Evolutionary conservation across 2,113 vertebrate species (phyloP).

Genomic region (Misgurnus anguillicaudatus): DNA sequence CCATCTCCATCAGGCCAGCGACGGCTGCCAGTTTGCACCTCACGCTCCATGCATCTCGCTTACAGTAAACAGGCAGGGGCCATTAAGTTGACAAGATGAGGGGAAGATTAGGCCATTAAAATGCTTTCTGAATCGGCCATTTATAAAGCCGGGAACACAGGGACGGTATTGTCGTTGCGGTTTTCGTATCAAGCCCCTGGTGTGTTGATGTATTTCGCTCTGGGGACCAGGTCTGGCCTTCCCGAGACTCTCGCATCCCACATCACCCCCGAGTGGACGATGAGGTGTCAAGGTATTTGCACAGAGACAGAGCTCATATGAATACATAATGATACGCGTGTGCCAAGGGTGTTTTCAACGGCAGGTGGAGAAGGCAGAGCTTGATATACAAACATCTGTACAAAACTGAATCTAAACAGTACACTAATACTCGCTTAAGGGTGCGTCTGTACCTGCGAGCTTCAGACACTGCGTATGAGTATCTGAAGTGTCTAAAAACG

Average conservation of each 20-base stretch:
- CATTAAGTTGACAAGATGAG: constrained; percentile 54
- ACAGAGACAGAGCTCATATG: constrained; percentile 19
- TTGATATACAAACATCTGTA: no score
- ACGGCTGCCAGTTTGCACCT: constrained; percentile 45
- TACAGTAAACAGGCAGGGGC: constrained; percentile 55
- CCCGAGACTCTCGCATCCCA: constrained; percentile 10
- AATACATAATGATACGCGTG: constrained; percentile 29
- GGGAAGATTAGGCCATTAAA: constrained; percentile 53
- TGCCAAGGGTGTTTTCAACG: background rate
- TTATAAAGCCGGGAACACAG: constrained; percentile 41
- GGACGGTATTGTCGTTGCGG: constrained; percentile 33
- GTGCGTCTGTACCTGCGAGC: no score
- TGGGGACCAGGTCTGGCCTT: constrained; percentile 31
- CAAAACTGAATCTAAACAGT: no score
- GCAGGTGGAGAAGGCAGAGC: background rate
- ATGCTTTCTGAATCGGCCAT: constrained; percentile 30
- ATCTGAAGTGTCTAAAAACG: no score
- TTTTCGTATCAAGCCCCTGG: constrained; percentile 38
- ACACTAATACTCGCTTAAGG: no score
- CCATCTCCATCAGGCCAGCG: constrained; percentile 44
- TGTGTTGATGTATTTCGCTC: constrained; percentile 40
- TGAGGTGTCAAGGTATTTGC: constrained; percentile 37
- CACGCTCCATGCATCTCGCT: constrained; percentile 49
- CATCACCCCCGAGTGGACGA: background rate
- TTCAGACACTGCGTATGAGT: no score